These are phyloP conservation scores for Andrena camellia DNA, from an alignment of 2,888 invertebrate genomes.

Conservation along the genomic window DNA sequence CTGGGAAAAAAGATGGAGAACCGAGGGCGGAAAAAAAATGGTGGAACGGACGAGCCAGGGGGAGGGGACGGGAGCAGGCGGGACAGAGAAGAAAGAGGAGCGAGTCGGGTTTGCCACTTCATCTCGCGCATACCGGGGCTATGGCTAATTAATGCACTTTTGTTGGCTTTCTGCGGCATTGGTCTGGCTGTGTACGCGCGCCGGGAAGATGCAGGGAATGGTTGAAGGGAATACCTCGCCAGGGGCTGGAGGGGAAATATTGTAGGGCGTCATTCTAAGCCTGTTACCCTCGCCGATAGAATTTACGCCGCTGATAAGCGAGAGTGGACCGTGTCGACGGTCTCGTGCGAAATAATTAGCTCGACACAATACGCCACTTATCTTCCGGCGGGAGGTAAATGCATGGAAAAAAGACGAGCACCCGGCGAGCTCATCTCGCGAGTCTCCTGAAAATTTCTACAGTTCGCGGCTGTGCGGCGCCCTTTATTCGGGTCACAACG, in stretches of 20 bases:
- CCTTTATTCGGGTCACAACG: not conserved
- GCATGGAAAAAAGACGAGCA: not conserved
- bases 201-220: conserved; percentile 8
- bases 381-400: not conserved
- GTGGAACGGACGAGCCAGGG: not conserved
- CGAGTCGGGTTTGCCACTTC: conserved; percentile 63
- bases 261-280: conserved; percentile 12
- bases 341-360: conserved; percentile 68
- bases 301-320: conserved; percentile 29
- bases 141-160: conserved; percentile 79
- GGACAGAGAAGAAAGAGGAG: conserved; percentile 42
- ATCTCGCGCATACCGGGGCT: conserved; percentile 58
- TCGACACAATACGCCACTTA: conserved; percentile 42
- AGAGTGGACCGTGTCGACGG: conserved; percentile 24
- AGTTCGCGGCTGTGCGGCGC: not conserved
- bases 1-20: conserved; percentile 1
- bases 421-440: not conserved
- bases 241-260: conserved; percentile 21
- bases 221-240: conserved; percentile 25
- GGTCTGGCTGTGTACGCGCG: conserved; percentile 50
- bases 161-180: conserved; percentile 68
- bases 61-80: not conserved
- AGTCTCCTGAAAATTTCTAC: conserved; percentile 1
- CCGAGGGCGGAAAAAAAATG: conserved; percentile 1
- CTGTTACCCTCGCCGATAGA: conserved; percentile 16